Evolutionary conservation across 2,888 invertebrate species (phyloP), one percentile per base, ranked within the genome.

Genomic region (Microplitis deprimator): DNA sequence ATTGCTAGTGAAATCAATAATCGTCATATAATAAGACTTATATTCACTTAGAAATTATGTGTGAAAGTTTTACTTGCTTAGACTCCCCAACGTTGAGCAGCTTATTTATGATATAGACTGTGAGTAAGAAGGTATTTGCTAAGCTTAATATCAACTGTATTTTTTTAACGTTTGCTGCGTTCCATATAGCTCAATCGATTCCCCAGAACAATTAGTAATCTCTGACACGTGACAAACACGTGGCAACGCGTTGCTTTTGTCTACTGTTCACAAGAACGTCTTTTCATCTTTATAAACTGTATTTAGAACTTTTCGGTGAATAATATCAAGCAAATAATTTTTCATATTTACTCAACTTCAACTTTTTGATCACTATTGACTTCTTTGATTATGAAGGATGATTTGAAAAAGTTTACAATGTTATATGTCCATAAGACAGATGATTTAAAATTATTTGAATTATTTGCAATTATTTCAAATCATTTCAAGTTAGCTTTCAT

Each of bases 171-270:
- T 73, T 75, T 71, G 59, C 71, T 64, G 73, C 73, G 73, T 77
- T 68, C 64, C 29, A 50, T 13, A 69, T 59, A 73, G 73, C 41
- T 73, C 73, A 73, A 77, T 77, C 77, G 77, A 73, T 77, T 77
- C 73, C 61, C 40, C 68, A 39, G 61, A 73, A 77, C 77, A 77
- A 77, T 77, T 77, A 77, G 77, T 77, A 77, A 77, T 77, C 77
- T 73, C 64, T 39, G 39, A 68, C 77, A 69, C 77, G 77, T 73
- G 77, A 17, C 64, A 38, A 61, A 10, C 77, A 73, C 73, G 77
- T 73, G 77, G 5, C 41, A n/a, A 17, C 16, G 64, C 73, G 68
- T 72, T 59, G 77, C 73, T 73, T 62, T 71, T 62, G 50, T 50
- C 50, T 50, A 50, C 8, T 1, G 50, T 50, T 50, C 13, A 50